phyloP scores from a whole-genome alignment of 1,140 invertebrate genomes.

The Leucophenga varia region DNA sequence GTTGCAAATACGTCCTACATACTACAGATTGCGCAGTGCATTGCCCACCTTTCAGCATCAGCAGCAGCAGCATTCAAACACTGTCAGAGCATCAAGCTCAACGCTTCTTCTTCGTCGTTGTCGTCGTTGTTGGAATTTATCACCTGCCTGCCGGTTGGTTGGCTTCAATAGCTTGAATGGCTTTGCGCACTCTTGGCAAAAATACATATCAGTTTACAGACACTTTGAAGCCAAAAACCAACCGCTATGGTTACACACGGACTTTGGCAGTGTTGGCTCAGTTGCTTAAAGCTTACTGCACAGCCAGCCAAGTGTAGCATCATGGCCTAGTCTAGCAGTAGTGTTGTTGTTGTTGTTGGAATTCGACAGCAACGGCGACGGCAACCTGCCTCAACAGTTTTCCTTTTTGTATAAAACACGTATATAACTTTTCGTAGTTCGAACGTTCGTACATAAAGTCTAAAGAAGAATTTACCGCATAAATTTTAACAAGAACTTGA shows the following conservation, averaged over 20 bases:
- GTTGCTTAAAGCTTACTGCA: too few species aligned
- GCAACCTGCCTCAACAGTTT: too few species aligned
- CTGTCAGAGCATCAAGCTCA: conserved; percentile 1
- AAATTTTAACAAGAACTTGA: conserved; percentile 47
- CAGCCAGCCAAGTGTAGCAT: background rate
- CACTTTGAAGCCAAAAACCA: conserved; percentile 7
- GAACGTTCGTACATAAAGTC: conserved; percentile 54
- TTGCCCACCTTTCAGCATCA: too few species aligned
- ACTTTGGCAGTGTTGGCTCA: too few species aligned
- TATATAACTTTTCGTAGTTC: conserved; percentile 54
- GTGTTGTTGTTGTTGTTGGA: too few species aligned
- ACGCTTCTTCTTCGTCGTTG: conserved; percentile 4
- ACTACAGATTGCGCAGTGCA: too few species aligned
- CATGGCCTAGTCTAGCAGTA: too few species aligned
- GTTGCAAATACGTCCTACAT: too few species aligned
- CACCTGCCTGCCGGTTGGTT: conserved; percentile 25
- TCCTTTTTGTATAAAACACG: conserved; percentile 25
- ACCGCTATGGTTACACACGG: conserved; percentile 4
- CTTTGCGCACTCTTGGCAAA: background rate
- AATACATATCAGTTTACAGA: conserved; percentile 3
- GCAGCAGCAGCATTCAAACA: conserved; percentile 1
- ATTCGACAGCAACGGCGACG: too few species aligned
- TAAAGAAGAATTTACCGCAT: conserved; percentile 53
- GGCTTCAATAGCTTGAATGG: background rate
- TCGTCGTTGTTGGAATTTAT: conserved; percentile 26